Evolutionary conservation across 2,888 invertebrate species (phyloP), one percentile per base, ranked within the genome.

Genomic region (Nymphalis c-album): DNA sequence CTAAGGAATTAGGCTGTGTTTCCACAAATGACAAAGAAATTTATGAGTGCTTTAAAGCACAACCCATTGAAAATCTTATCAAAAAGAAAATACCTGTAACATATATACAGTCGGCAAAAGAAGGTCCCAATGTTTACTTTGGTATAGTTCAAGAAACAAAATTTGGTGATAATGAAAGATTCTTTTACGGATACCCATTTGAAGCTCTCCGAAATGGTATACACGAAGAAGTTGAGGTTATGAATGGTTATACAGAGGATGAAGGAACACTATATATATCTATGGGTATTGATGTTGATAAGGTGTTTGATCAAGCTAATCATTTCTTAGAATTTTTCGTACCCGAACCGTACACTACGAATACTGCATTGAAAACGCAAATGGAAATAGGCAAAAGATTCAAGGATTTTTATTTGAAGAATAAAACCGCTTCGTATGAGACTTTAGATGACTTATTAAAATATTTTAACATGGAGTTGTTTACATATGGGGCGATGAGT

Each of bases 211-310:
- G 87, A 70, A 81, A 87, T 20, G 93, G 94, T n/a, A 86, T 87
- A n/a, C 85, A 93, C 47, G 77, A 82, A 59, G 82, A 75, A n/a
- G 88, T 95, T 0, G 95, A 96, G 0, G 93, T 95, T 82, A 94
- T 96, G 81, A 88, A 94, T 17, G 96, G 96, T 7, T 82, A 94
- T 4, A 95, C 94, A 20, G 91, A 93, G 1, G 93, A 95, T 57
- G 96, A 96, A 86, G 96, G 96, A 18, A 18, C 80, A 0, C 51
- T 80, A 45, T 62, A 46, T 7, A 35, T 83, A 0, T 59, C 66
- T 13, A 35, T 61, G 0, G 18, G 61, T 1, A 60, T 48, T 1
- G 69, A 71, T 2, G 45, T 77, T 3, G 77, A 84, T 0, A 71
- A 74, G 17, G 48, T 80, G 0, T 53, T 81, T 18, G 64, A 75